phyloP scores from a whole-genome alignment of 2,888 invertebrate species.

The Amphipyra berbera region DNA sequence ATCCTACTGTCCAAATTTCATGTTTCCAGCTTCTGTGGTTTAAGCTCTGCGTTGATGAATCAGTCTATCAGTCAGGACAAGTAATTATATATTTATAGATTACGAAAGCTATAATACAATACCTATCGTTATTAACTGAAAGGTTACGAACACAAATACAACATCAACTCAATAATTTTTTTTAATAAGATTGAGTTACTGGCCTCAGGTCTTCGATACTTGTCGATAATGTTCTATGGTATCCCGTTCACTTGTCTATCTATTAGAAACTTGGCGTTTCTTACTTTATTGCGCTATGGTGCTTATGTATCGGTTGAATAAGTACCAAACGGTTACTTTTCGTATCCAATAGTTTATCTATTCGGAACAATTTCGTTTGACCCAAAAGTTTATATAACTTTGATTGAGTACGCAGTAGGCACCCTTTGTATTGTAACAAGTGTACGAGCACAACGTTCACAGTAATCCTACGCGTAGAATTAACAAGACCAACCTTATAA shows the following conservation, averaged over 20 bases:
- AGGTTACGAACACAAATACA: no score
- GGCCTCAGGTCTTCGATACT: no score
- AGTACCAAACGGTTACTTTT: constrained; percentile 29
- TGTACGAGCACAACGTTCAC: constrained; percentile 29
- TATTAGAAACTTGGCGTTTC: constrained; percentile 5
- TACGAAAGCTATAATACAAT: no score
- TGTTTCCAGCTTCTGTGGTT: no score
- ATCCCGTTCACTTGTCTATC: background rate
- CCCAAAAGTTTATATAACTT: constrained; percentile 68
- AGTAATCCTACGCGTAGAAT: constrained; percentile 22
- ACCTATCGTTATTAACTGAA: no score
- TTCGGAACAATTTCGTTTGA: constrained; percentile 60
- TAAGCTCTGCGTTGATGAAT: no score
- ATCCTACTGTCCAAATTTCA: no score
- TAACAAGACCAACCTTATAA: constrained; percentile 52
- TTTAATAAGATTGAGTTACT: no score
- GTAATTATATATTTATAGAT: no score
- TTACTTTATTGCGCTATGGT: constrained; percentile 17
- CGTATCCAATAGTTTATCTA: constrained; percentile 51
- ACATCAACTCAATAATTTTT: no score
- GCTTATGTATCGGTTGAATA: constrained; percentile 21
- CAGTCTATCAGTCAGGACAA: no score
- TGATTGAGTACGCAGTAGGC: constrained; percentile 57
- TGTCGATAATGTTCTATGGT: no score
- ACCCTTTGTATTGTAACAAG: constrained; percentile 44